Percentiles rank a stretch among this genome's conserved stretches.
phyloP scores from a whole-genome alignment of 2,888 invertebrate genomes.

The Laspeyria flexula region DNA sequence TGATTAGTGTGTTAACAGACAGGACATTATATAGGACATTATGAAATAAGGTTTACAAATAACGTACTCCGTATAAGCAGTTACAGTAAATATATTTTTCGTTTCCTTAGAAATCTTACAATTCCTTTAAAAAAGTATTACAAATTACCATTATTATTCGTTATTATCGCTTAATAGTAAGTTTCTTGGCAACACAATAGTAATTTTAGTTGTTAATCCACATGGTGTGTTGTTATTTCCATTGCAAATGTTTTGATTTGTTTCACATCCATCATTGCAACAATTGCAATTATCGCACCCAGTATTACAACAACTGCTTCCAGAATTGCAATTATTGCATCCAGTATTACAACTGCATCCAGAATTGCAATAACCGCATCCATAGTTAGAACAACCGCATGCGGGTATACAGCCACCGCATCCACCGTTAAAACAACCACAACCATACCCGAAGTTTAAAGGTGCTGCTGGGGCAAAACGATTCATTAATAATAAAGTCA shows the following conservation, averaged over 20 bases:
- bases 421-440: background rate
- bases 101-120: no score
- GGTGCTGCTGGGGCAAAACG: background rate
- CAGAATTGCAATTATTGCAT: background rate
- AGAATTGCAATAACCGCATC: conserved; percentile 6
- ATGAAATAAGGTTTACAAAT: no score
- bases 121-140: no score
- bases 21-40: no score
- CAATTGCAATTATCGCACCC: no score
- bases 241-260: background rate
- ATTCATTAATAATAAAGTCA: conserved; percentile 7
- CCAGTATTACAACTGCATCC: background rate
- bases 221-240: background rate
- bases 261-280: background rate
- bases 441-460: background rate
- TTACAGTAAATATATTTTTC: no score
- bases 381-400: conserved; percentile 3
- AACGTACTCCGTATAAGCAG: no score
- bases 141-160: background rate
- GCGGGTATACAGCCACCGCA: background rate
- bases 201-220: conserved; percentile 14
- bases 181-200: conserved; percentile 30
- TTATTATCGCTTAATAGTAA: background rate
- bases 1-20: no score
- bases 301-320: background rate